Evolutionary conservation across 1,140 invertebrate species (phyloP), one percentile per base, ranked within the genome.

Genomic region (Onthophagus taurus): DNA sequence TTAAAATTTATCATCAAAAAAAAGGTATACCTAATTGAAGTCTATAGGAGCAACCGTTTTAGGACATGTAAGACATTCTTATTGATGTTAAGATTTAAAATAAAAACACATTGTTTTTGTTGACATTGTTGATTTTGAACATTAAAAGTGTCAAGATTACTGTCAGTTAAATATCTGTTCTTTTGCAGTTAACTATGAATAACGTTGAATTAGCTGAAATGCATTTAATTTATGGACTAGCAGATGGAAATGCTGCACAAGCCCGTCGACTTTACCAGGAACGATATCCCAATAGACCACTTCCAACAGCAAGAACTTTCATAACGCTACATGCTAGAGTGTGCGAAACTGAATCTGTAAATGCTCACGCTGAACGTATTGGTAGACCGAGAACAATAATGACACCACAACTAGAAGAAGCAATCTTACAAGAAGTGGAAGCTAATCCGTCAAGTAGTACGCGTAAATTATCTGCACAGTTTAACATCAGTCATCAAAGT

Each of bases 351-450:
- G 38, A 31, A 41, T 37, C 35, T 34, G 47, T 50, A n/a, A n/a
- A n/a, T n/a, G n/a, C n/a, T n/a, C n/a, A n/a, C n/a, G n/a, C n/a
- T n/a, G 13, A 26, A 18, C 5, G 16, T 20, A 19, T 11, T 30
- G 46, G 42, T 20, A 16, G 19, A 29, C 34, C 35, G 24, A 17
- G 42, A 31, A 42, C 20, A 19, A 31, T 48, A 39, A 45, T 30
- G 42, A 50, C 48, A n/a, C 44, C 41, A 29, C 37, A 47, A 38
- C 11, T 47, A 8, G 30, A 51, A 42, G 41, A 48, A 36, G 41
- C 24, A 23, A 34, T 49, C 38, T 31, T 51, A 17, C 13, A 49
- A 44, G n/a, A n/a, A 9, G 23, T 49, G 29, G 47, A 49, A 6
- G 31, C 49, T 16, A 44, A 49, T 31, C 45, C 49, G 8, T 19